phyloP scores from a whole-genome alignment of 2,113 vertebrate species.

The Ochotona princeps region DNA sequence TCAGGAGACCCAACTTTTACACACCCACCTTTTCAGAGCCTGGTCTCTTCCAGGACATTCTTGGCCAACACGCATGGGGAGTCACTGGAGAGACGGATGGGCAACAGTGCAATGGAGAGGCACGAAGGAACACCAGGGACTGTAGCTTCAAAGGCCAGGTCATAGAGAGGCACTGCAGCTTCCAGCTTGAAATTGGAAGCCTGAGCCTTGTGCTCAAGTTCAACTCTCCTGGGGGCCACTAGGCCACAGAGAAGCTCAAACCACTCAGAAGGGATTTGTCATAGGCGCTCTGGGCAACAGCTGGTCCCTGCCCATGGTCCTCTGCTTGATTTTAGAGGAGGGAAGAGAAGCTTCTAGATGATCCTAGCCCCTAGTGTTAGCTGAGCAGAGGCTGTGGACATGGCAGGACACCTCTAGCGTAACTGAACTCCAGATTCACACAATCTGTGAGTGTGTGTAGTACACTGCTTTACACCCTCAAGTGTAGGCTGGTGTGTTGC shows the following conservation, averaged over 20 bases:
- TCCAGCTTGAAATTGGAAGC: not conserved
- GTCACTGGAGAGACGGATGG: rapidly evolving
- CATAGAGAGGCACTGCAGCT: not conserved
- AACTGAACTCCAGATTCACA: not conserved
- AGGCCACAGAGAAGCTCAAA: not conserved
- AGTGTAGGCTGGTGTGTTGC: not conserved
- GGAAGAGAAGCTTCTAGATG: not conserved
- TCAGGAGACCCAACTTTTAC: not conserved
- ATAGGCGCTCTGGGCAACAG: not conserved
- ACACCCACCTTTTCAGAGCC: not conserved
- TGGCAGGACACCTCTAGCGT: not conserved
- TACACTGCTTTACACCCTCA: not conserved
- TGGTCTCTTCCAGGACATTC: not conserved
- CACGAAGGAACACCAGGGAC: rapidly evolving
- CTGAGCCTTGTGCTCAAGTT: not conserved
- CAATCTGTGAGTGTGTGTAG: not conserved
- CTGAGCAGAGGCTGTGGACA: not conserved
- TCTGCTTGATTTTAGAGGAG: not conserved
- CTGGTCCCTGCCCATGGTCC: not conserved
- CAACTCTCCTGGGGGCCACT: not conserved
- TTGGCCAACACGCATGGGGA: rapidly evolving
- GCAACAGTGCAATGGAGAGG: not conserved
- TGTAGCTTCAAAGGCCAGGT: not conserved
- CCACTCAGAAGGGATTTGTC: not conserved
- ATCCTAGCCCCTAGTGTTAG: not conserved